A percentile compares a stretch with the other conserved stretches of the same genome.
phyloP scores from a whole-genome alignment of 1,140 invertebrate genomes.

The Melitaea cinxia region DNA sequence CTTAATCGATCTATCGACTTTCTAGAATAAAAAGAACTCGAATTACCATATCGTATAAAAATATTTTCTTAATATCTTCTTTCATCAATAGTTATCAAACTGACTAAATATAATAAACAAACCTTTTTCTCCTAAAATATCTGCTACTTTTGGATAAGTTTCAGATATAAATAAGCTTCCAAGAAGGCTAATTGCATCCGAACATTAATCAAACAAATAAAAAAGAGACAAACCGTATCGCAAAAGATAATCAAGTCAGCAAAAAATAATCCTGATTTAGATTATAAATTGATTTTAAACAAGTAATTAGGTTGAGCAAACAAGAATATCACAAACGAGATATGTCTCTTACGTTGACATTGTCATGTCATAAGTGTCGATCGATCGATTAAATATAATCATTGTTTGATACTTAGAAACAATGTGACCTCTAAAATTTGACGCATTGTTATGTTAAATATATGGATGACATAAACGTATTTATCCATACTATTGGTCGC shows the following conservation, averaged over 20 bases:
- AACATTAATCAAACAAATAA: slow-evolving; percentile 29
- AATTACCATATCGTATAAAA: too few species aligned
- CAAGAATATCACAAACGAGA: too few species aligned
- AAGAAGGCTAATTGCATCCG: slow-evolving; percentile 13
- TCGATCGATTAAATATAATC: not conserved
- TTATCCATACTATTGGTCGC: too few species aligned
- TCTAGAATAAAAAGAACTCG: too few species aligned
- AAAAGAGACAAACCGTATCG: slow-evolving; percentile 8
- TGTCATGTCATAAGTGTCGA: not conserved
- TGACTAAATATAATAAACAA: not conserved
- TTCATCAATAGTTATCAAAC: too few species aligned
- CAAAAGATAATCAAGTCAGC: not conserved
- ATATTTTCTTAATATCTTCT: too few species aligned
- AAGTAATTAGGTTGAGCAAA: not conserved
- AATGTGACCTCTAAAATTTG: too few species aligned
- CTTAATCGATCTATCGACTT: too few species aligned
- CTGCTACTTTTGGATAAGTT: slow-evolving; percentile 3
- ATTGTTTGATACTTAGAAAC: not conserved
- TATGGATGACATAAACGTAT: too few species aligned
- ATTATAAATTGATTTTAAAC: slow-evolving; percentile 9
- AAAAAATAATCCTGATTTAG: slow-evolving; percentile 16
- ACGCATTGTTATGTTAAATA: too few species aligned
- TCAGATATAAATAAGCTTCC: slow-evolving; percentile 7
- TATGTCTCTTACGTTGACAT: not conserved
- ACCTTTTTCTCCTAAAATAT: slow-evolving; percentile 11